phyloP scores from a whole-genome alignment of 2,888 invertebrate genomes.

The Aphidius colemani region DNA sequence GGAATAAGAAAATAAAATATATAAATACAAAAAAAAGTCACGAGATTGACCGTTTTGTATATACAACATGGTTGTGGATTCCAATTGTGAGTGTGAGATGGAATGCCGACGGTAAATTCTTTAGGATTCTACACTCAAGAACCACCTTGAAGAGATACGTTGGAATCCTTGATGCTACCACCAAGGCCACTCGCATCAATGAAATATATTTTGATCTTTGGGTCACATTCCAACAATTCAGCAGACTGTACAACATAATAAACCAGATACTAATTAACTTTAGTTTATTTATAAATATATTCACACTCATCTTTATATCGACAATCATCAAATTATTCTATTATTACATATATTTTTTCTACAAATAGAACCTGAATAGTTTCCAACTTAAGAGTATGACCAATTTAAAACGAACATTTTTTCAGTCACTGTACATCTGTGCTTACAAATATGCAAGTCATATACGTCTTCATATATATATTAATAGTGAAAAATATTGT shows the following conservation, averaged over 20 bases:
- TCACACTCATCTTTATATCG: not conserved
- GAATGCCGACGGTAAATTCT: slow-evolving; percentile 30
- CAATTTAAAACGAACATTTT: not conserved
- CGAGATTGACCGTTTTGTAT: slow-evolving; percentile 14
- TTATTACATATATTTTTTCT: too few relatives aligned
- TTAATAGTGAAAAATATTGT: not conserved
- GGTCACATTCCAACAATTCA: slow-evolving; percentile 45
- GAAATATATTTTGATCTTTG: slow-evolving; percentile 28
- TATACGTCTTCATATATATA: slow-evolving; percentile 10
- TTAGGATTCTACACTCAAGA: slow-evolving; percentile 12
- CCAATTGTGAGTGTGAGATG: slow-evolving; percentile 20
- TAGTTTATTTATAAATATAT: slow-evolving; percentile 27
- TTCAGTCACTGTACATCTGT: not conserved
- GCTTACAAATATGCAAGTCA: slow-evolving; percentile 25
- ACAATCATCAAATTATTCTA: too few relatives aligned
- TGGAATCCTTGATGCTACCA: slow-evolving; percentile 14
- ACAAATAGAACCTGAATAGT: too few relatives aligned
- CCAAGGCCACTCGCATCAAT: slow-evolving; percentile 12
- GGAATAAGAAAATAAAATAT: not conserved
- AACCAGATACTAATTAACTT: slow-evolving; percentile 50
- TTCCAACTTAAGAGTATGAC: too few relatives aligned
- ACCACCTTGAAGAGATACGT: slow-evolving; percentile 3
- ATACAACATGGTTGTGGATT: slow-evolving; percentile 16
- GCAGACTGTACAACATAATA: slow-evolving; percentile 26
- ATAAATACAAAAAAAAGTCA: slow-evolving; percentile 2